Evolutionary conservation across 2,113 vertebrate species (phyloP).

Genomic region (Benitochromis conjunctus): DNA sequence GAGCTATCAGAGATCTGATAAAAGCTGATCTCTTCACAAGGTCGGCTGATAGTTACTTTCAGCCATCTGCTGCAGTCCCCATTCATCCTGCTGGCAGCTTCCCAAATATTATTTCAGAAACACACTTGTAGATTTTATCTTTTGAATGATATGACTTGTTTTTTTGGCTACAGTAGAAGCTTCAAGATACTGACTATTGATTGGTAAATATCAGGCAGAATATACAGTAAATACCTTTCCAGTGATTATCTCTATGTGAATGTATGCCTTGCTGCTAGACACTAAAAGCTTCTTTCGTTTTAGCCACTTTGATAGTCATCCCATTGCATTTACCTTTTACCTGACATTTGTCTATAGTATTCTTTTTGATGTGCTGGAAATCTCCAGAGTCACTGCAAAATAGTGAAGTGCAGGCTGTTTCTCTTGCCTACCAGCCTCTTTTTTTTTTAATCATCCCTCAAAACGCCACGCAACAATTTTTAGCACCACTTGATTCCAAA

Average conservation of each 20-base stretch:
- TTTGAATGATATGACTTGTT: background rate
- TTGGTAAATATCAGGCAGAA: background rate
- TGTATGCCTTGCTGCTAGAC: background rate
- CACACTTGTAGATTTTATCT: background rate
- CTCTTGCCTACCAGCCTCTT: background rate
- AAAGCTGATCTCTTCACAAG: conserved; percentile 13
- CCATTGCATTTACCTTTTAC: background rate
- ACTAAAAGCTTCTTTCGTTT: background rate
- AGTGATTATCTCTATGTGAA: background rate
- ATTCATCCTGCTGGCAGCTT: background rate
- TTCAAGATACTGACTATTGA: background rate
- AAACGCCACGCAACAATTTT: background rate
- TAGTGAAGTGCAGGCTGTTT: background rate
- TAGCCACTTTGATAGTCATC: background rate
- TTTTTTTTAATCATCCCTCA: background rate
- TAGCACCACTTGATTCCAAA: conserved; percentile 18
- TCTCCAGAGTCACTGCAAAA: background rate
- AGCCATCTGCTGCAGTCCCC: background rate
- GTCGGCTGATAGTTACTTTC: conserved; percentile 11
- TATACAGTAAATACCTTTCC: background rate
- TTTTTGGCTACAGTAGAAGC: background rate
- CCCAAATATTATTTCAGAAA: background rate
- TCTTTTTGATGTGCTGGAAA: background rate
- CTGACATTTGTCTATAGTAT: background rate
- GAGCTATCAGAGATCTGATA: conserved; percentile 28